phyloP scores from a whole-genome alignment of 2,113 vertebrate genomes.

The Bagarius yarrelli region DNA sequence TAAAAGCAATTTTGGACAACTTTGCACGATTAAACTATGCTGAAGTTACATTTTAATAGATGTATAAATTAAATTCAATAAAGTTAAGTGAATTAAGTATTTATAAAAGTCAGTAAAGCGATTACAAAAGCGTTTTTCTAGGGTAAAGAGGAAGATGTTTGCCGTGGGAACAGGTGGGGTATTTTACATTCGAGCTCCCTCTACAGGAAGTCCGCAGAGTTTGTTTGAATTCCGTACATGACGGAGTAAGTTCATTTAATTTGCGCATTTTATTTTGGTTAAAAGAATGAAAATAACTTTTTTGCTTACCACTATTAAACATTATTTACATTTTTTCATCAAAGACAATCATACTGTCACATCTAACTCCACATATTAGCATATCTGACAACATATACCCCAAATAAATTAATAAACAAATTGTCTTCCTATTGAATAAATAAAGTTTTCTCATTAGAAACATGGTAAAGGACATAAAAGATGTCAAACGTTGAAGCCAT shows the following conservation, averaged over 20 bases:
- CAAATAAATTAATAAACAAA: neutral
- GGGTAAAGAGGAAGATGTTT: neutral
- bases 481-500: conserved; percentile 22
- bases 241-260: neutral
- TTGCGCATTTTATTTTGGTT: neutral
- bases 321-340: neutral
- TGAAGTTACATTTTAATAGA: neutral
- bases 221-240: neutral
- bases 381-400: neutral
- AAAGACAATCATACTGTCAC: neutral
- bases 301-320: neutral
- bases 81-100: neutral
- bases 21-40: neutral
- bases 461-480: neutral
- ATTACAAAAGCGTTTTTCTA: neutral
- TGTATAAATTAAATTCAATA: neutral
- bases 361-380: neutral
- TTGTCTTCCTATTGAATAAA: conserved; percentile 9
- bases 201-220: conserved; percentile 28
- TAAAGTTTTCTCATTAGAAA: conserved; percentile 20
- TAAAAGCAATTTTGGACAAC: neutral
- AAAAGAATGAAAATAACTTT: neutral
- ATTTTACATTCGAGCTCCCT: conserved; percentile 46
- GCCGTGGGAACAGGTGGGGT: conserved; percentile 33
- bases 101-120: neutral